Conservation (phyloP, 2,888 invertebrate species). For the Caenorhabditis angaria region DNA sequence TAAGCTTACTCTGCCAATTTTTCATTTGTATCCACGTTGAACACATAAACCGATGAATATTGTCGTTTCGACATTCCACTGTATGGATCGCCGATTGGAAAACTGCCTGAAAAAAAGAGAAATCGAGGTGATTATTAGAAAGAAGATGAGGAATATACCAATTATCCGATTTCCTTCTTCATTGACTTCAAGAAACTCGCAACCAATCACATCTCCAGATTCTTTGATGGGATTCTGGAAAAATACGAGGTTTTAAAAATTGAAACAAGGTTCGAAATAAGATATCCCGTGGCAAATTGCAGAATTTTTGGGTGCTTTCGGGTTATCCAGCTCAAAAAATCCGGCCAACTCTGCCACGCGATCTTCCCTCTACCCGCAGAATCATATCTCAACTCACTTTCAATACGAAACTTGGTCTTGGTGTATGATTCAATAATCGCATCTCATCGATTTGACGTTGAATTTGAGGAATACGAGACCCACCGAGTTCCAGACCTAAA, state of each 20-base stretch:
- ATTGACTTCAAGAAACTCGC: constrained; percentile 58
- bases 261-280: too few relatives aligned
- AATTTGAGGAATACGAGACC: constrained; percentile 19
- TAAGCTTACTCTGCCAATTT: constrained; percentile 19
- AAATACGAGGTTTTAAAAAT: too few relatives aligned
- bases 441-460: constrained; percentile 35
- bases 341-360: too few relatives aligned
- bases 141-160: constrained; percentile 24
- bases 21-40: constrained; percentile 28
- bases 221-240: constrained; percentile 25
- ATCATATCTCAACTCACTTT: not conserved
- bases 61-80: not conserved
- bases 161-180: constrained; percentile 53
- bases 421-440: constrained; percentile 27
- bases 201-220: constrained; percentile 35
- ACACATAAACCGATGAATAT: constrained; percentile 31
- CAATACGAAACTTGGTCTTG: constrained; percentile 19
- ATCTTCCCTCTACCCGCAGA: too few relatives aligned
- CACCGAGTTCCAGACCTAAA: constrained; percentile 25
- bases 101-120: not conserved
- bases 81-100: not conserved
- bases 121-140: constrained; percentile 6
- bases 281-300: too few relatives aligned
- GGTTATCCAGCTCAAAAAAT: too few relatives aligned
- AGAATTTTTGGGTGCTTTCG: too few relatives aligned